A percentile compares a stretch with the other conserved stretches of the same genome.
These are phyloP conservation scores for Chelmon rostratus DNA, from an alignment of 2,797 vertebrate species.

Conservation along the genomic window DNA sequence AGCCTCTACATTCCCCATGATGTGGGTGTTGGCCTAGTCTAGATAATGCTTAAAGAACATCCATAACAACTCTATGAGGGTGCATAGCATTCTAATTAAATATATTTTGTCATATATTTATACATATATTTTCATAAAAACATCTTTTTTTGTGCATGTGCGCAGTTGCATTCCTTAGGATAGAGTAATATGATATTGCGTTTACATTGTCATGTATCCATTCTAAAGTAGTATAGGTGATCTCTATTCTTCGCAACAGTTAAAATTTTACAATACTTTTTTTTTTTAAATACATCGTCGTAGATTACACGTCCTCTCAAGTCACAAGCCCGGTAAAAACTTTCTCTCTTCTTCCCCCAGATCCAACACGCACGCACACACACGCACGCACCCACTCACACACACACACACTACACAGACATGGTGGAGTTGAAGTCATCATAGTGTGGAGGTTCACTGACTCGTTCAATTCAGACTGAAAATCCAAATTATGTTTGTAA, in stretches of 20 bases:
- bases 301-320: conserved; percentile 75
- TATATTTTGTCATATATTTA: conserved; percentile 89
- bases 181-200: conserved; percentile 90
- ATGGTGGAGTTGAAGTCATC: conserved; percentile 35
- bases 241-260: conserved; percentile 85
- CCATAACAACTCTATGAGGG: conserved; percentile 92
- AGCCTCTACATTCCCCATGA: conserved; percentile 94
- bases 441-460: conserved; percentile 27
- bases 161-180: conserved; percentile 91
- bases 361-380: conserved; percentile 38
- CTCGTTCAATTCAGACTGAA: conserved; percentile 6
- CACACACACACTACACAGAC: conserved; percentile 41
- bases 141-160: conserved; percentile 89
- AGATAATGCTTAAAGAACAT: conserved; percentile 89
- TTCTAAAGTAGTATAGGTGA: conserved; percentile 89
- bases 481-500: conserved; percentile 5
- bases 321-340: conserved; percentile 68
- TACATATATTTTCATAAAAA: conserved; percentile 90
- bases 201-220: conserved; percentile 89
- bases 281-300: conserved; percentile 76
- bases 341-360: conserved; percentile 34
- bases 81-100: conserved; percentile 92
- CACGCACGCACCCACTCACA: conserved; percentile 21
- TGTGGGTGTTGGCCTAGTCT: conserved; percentile 91
- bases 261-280: conserved; percentile 85